Evolutionary conservation across 2,797 vertebrate genomes (phyloP), one percentile per base, ranked within the genome.

Genomic region (Diglossa cyanea): DNA sequence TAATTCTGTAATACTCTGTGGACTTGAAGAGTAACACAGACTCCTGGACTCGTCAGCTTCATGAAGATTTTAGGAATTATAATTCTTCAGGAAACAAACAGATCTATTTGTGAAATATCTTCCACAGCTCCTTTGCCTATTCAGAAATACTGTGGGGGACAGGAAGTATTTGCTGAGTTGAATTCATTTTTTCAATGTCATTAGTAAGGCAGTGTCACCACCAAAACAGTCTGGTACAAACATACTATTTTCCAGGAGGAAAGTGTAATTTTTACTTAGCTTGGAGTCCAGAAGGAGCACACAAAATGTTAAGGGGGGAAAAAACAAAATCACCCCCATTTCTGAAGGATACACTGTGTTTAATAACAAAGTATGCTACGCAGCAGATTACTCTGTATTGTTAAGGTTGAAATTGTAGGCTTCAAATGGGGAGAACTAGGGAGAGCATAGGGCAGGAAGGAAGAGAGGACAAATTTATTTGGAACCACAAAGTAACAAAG

Each of bases 361-460:
- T 81, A 60, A 77, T 14, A 74, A n/a, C 8, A 63, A 11, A 81
- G 37, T 24, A 60, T 18, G 16, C 13, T 57, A 50, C 17, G 17
- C 19, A 86, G 6, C 5, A 17, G n/a, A 76, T 73, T 57, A 42
- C 7, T 58, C 6, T 42, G 10, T 20, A 63, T 12, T 58, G 8
- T 24, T 45, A 31, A 47, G 37, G 60, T 2, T 75, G 40, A n/a
- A 84, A 77, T 8, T 66, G 9, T 42, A 74, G 35, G n/a, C 65
- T 51, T 57, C 24, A 31, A 61, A 30, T 3, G 5, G 3, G 3
- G 3, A 17, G 23, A 47, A 10, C 6, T 30, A 67, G 20, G 4
- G 4, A 8, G 2, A n/a, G 8, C 3, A 1, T 0, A 2, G 5
- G 0, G 4, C 1, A 5, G 1, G 9, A 13, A 63, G 13, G 5